Evolutionary conservation across 2,113 vertebrate species (phyloP).

Genomic region (Leiothrix lutea): DNA sequence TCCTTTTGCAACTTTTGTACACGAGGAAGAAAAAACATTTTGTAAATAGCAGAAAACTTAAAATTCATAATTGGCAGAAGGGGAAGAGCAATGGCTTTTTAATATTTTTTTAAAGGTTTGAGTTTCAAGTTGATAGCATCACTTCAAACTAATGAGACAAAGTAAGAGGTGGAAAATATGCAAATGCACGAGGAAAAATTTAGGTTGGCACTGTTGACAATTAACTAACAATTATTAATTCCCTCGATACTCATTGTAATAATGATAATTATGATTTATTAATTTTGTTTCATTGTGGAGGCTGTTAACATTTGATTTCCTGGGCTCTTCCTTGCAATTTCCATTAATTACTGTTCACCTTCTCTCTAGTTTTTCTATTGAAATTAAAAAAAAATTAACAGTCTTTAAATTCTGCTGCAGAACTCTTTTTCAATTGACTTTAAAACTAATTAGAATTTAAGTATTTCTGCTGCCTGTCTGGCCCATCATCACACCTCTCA

Average conservation of each 20-base stretch:
- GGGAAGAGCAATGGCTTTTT: not conserved
- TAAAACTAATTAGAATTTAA: not conserved
- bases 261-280: conserved; percentile 39
- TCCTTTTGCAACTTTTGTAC: not conserved
- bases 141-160: conserved; percentile 13
- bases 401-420: not conserved
- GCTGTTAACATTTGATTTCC: conserved; percentile 38
- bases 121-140: not conserved
- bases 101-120: not conserved
- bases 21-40: not conserved
- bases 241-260: not conserved
- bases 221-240: not conserved
- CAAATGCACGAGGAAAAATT: not conserved
- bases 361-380: not conserved
- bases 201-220: conserved; percentile 2
- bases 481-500: not conserved
- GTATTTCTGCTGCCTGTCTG: not conserved
- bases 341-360: conserved; percentile 42
- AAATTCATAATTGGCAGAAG: not conserved
- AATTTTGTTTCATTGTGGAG: conserved; percentile 3
- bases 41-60: not conserved
- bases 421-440: not conserved
- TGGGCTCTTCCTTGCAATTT: conserved; percentile 20
- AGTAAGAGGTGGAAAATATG: not conserved
- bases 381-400: not conserved